phyloP scores from a whole-genome alignment of 35 echinoderm and acorn worm genomes.

The Lytechinus pictus region DNA sequence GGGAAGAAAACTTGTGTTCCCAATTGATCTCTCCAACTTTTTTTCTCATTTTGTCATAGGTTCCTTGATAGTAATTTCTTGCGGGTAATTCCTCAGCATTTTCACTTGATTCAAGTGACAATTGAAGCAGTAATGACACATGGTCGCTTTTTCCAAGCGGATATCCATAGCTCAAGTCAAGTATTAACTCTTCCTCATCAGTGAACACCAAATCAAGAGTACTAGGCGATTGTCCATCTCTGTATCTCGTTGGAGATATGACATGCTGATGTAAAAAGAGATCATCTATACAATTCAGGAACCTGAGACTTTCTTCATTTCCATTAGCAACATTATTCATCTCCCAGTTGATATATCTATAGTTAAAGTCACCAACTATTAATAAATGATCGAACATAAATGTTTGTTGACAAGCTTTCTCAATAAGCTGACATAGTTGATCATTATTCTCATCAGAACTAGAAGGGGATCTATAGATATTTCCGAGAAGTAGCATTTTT shows the following conservation, averaged over 20 bases:
- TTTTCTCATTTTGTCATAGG: neutral
- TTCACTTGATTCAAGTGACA: neutral
- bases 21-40: neutral
- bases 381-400: neutral
- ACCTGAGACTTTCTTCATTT: neutral
- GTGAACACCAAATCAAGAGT: slow-evolving; percentile 37
- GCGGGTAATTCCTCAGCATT: neutral
- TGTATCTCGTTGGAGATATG: neutral
- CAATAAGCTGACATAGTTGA: neutral
- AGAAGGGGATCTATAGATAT: neutral
- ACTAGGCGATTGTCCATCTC: neutral
- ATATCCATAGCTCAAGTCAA: neutral
- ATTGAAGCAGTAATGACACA: neutral
- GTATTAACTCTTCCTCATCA: slow-evolving; percentile 34
- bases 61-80: neutral
- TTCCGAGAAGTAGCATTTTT: neutral
- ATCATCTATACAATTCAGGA: slow-evolving; percentile 13
- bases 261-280: slow-evolving; percentile 44
- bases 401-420: neutral
- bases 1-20: neutral
- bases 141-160: slow-evolving; percentile 56
- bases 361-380: neutral
- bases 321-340: neutral
- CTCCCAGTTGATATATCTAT: neutral
- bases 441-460: neutral